Evolutionary conservation across 2,888 invertebrate species (phyloP).

Genomic region (Lampropteryx suffumata): DNA sequence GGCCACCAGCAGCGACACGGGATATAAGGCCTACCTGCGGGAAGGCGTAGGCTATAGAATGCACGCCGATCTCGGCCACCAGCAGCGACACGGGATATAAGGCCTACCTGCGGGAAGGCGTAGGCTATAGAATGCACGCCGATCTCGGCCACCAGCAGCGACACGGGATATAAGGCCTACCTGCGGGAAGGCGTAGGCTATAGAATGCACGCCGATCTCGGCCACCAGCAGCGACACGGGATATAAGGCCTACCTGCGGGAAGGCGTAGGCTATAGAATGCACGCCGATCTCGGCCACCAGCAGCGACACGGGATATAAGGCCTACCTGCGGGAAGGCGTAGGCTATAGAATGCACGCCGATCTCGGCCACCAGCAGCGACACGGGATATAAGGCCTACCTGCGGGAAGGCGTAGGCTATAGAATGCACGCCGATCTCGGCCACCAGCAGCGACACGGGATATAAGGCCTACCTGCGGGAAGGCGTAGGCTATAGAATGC

Average conservation of each 20-base stretch:
- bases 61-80: no score
- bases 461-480: slow-evolving; percentile 87
- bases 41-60: no score
- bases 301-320: no score
- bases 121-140: not conserved
- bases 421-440: not conserved
- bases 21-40: no score
- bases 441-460: not conserved
- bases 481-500: slow-evolving; percentile 82
- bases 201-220: not conserved
- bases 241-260: no score
- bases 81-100: no score
- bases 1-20: no score
- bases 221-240: not conserved
- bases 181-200: not conserved
- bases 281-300: not conserved
- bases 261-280: not conserved
- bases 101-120: no score
- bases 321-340: not conserved
- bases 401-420: slow-evolving; percentile 91
- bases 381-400: slow-evolving; percentile 60
- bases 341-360: not conserved
- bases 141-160: not conserved
- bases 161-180: no score
- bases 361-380: not conserved